These are phyloP conservation scores for Drosophila melanogaster DNA, from an alignment of 1,140 invertebrate species.

Conservation along the genomic window Release_6_plus_ISO1_MT NT_037436.4:25613001-25613500, in stretches of 20 bases:
- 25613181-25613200: too few species aligned
- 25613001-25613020: background rate
- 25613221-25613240: background rate
- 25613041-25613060: slow-evolving; percentile 2
- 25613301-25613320: slow-evolving; percentile 20
- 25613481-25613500: too few species aligned
- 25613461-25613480: too few species aligned
- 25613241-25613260: background rate
- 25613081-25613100: background rate
- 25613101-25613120: slow-evolving; percentile 1
- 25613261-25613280: background rate
- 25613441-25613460: background rate
- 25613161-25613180: background rate
- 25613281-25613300: slow-evolving; percentile 1
- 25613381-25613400: slow-evolving; percentile 12
- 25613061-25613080: background rate
- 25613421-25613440: slow-evolving; percentile 6
- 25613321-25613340: slow-evolving; percentile 77
- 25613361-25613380: slow-evolving; percentile 68
- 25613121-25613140: too few species aligned
- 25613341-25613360: slow-evolving; percentile 1
- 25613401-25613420: slow-evolving; percentile 7
- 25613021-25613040: slow-evolving; percentile 1
- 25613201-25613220: too few species aligned
- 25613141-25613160: slow-evolving; percentile 1